phyloP scores from a whole-genome alignment of 2,113 vertebrate species.

The Myanophis thanlyinensis region DNA sequence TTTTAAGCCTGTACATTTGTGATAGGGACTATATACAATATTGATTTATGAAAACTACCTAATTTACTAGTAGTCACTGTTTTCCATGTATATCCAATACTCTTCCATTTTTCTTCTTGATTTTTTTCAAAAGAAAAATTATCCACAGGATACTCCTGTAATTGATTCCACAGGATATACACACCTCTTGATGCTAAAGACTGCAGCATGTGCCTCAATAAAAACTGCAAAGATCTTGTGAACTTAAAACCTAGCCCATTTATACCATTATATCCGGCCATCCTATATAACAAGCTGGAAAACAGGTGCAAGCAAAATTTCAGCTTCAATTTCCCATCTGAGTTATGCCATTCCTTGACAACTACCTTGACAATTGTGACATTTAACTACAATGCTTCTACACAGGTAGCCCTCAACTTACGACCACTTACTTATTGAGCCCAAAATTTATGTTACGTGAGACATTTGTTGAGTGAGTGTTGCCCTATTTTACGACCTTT shows the following conservation, averaged over 20 bases:
- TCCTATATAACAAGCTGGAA: not conserved
- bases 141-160: not conserved
- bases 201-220: not conserved
- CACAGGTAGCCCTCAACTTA: not conserved
- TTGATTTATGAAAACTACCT: not conserved
- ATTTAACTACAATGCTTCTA: not conserved
- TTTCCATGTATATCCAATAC: not conserved
- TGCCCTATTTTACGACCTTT: too few species aligned
- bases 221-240: not conserved
- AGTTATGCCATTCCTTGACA: not conserved
- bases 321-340: not conserved
- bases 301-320: not conserved
- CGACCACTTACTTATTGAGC: too few species aligned
- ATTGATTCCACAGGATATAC: not conserved
- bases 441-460: too few species aligned
- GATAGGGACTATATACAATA: not conserved
- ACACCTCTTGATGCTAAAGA: not conserved
- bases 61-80: not conserved
- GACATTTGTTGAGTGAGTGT: too few species aligned
- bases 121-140: conserved; percentile 1
- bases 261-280: not conserved
- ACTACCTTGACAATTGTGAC: not conserved
- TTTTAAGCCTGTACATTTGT: not conserved
- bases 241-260: not conserved
- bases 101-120: not conserved